Conservation (phyloP, 2,113 vertebrate genomes). For the Oreotrochilus melanogaster region DNA sequence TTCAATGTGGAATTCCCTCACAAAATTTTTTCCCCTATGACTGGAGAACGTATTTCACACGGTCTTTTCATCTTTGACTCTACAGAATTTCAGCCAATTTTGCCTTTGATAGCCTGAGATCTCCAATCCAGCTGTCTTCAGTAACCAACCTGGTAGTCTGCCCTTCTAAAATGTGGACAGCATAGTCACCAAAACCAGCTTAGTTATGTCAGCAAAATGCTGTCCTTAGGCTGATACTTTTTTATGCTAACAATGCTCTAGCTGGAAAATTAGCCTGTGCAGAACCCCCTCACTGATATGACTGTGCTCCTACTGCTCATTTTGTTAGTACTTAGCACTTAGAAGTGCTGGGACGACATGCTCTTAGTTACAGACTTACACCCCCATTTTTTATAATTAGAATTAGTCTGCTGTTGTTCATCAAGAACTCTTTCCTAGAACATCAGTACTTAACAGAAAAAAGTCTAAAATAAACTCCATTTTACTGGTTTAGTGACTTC, state of each 20-base stretch:
- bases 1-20: not conserved
- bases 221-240: not conserved
- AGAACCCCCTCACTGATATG: not conserved
- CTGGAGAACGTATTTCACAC: not conserved
- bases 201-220: not conserved
- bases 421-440: not conserved
- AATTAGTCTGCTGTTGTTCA: not conserved
- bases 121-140: not conserved
- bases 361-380: not conserved
- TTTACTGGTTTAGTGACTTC: not conserved
- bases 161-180: not conserved
- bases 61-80: not conserved
- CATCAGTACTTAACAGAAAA: not conserved
- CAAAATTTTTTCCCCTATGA: not conserved
- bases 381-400: not conserved
- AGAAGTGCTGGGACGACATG: not conserved
- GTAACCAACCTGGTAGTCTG: not conserved
- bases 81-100: not conserved
- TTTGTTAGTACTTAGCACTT: not conserved
- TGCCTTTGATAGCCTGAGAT: not conserved
- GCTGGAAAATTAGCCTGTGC: not conserved
- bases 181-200: not conserved
- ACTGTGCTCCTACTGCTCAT: not conserved
- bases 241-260: not conserved
- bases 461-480: not conserved